Base-by-base conservation (phyloP, 2,113 vertebrate genomes). In the Zootoca vivipara region DNA sequence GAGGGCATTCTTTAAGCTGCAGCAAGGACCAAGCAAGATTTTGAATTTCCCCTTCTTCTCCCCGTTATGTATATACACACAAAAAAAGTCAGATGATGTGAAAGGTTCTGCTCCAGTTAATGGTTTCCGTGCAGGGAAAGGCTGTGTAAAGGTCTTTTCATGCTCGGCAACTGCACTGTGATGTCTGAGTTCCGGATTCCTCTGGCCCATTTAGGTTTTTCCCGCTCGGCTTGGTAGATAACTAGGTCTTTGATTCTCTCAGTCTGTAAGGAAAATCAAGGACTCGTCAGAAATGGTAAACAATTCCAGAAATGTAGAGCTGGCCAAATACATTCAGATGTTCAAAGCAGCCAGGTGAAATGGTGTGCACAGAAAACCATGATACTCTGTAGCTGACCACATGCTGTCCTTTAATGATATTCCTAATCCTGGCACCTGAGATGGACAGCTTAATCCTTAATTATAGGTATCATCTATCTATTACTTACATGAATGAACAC, bases 191-290 rank as follows among this genome's bases (percentile, higher is more conserved):
- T 26, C 64, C 38, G 38, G 20, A 52, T 52, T 79, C 42, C n/a
- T 85, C n/a, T 38, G 58, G 33, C n/a, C 16, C 56, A n/a, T 64
- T 35, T 77, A 62, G 73, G 58, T 12, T 86, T 67, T 20, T n/a
- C 56, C 72, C 69, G 46, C 18, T 62, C 30, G 40, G 52, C 70
- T 82, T 46, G 56, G 28, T 82, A 82, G 79, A 65, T 64, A 73
- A 87, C 78, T 82, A 87, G 86, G 69, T 74, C 67, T 82, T 87
- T 75, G 78, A 87, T 64, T 74, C 56, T 87, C 86, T 82, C 38
- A 40, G 28, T 62, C 86, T 87, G 78, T 22, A 81, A 82, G 35
- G 69, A n/a, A 62, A 73, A 42, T 7, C 10, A 74, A 87, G 12
- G 15, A 35, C 20, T 56, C 22, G 8, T 86, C 30, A 87, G 52